phyloP scores from a whole-genome alignment of 2,797 vertebrate genomes.

The Sebastes oblongus region DNA sequence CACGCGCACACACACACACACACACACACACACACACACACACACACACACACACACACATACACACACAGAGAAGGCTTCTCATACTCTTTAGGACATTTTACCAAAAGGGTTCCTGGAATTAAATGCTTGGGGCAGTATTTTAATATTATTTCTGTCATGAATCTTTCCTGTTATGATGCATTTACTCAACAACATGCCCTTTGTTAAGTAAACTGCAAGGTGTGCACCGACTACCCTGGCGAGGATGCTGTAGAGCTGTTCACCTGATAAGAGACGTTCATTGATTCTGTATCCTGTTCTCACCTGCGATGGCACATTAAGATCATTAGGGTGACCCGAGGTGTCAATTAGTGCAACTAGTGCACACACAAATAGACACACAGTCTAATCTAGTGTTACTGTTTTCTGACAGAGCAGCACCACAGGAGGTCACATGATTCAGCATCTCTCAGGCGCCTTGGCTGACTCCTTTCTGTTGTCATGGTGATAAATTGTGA shows the following conservation, averaged over 20 bases:
- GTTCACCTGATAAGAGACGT: conserved; percentile 3
- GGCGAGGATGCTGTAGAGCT: not conserved
- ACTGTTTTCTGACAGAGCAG: conserved; percentile 60
- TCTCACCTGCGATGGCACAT: conserved; percentile 51
- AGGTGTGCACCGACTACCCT: not conserved
- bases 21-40: not conserved
- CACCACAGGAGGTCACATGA: conserved; percentile 55
- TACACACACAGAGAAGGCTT: not conserved
- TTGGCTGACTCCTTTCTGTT: conserved; percentile 39
- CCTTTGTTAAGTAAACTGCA: conserved; percentile 26
- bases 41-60: too few species aligned
- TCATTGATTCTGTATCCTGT: conserved; percentile 69
- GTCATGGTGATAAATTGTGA: conserved; percentile 65
- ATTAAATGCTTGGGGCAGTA: not conserved
- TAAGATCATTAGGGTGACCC: conserved; percentile 74
- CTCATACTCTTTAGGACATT: not conserved
- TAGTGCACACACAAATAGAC: not conserved
- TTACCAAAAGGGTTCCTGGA: not conserved
- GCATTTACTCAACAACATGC: not conserved
- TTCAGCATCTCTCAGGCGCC: conserved; percentile 46
- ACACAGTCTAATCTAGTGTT: conserved; percentile 45
- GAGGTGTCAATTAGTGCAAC: conserved; percentile 54
- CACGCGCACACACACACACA: not conserved
- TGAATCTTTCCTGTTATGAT: not conserved
- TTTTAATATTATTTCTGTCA: not conserved